Evolutionary conservation across 2,888 invertebrate species (phyloP).

Genomic region (Prosopocoilus inquinatus): DNA sequence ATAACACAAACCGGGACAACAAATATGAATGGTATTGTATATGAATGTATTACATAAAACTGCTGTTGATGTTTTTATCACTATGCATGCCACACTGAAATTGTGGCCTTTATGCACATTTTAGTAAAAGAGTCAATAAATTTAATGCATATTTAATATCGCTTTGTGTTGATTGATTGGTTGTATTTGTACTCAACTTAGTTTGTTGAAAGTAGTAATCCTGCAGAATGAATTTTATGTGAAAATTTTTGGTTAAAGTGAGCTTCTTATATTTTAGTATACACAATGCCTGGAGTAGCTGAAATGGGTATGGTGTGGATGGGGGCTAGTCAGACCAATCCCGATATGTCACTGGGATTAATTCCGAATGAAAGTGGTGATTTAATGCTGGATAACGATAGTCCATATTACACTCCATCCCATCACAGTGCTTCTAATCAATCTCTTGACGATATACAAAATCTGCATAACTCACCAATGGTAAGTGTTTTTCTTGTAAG

Average conservation of each 20-base stretch:
- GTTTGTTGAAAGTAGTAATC: not conserved
- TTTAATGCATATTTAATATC: slow-evolving; percentile 7
- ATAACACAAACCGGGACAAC: slow-evolving; percentile 13
- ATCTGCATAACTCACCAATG: slow-evolving; percentile 53
- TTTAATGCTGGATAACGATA: slow-evolving; percentile 49
- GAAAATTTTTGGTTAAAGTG: not conserved
- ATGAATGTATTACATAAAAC: slow-evolving; percentile 6
- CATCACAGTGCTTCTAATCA: slow-evolving; percentile 51
- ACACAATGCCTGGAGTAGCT: slow-evolving; percentile 56
- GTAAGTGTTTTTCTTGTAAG: slow-evolving; percentile 37
- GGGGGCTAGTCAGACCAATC: slow-evolving; percentile 57
- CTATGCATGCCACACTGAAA: slow-evolving; percentile 15
- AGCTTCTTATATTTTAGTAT: slow-evolving; percentile 33
- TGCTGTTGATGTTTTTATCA: not conserved
- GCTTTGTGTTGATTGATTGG: not conserved
- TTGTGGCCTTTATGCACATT: slow-evolving; percentile 11
- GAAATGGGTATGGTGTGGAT: slow-evolving; percentile 69
- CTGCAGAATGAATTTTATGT: too few species aligned
- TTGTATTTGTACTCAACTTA: not conserved
- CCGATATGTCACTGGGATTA: slow-evolving; percentile 53
- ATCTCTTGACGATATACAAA: slow-evolving; percentile 55
- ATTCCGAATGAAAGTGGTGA: slow-evolving; percentile 44
- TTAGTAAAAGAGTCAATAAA: slow-evolving; percentile 7
- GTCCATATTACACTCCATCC: slow-evolving; percentile 50
- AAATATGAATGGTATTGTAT: slow-evolving; percentile 20